Conservation (phyloP, 1,140 invertebrate species). For the Fopius arisanus region DNA sequence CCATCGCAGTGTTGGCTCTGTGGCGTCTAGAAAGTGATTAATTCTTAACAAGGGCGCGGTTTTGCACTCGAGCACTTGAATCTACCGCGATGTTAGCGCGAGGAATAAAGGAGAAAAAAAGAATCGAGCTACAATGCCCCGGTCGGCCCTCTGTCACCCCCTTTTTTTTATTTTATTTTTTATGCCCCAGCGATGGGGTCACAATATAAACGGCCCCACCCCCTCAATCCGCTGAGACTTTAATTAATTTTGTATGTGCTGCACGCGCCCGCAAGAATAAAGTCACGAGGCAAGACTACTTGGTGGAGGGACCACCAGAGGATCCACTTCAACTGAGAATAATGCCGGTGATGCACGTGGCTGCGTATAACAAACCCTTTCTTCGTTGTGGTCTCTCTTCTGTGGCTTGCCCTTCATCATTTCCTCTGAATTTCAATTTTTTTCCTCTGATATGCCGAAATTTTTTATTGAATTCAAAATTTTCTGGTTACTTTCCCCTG, state of each 20-base stretch:
- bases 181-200: background rate
- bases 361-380: slow-evolving; percentile 22
- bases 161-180: background rate
- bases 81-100: slow-evolving; percentile 37
- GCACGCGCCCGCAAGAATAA: slow-evolving; percentile 38
- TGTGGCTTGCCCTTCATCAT: background rate
- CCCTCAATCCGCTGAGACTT: slow-evolving; percentile 43
- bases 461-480: no score
- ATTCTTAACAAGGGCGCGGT: slow-evolving; percentile 55
- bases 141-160: background rate
- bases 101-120: slow-evolving; percentile 29
- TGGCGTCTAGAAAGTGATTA: slow-evolving; percentile 52
- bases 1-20: slow-evolving; percentile 5
- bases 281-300: slow-evolving; percentile 38
- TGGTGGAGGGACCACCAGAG: slow-evolving; percentile 2
- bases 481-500: no score
- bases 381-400: background rate
- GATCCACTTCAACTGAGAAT: slow-evolving; percentile 12
- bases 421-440: no score
- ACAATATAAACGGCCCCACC: slow-evolving; percentile 28
- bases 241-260: slow-evolving; percentile 61
- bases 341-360: slow-evolving; percentile 12
- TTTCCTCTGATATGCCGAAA: no score
- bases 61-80: slow-evolving; percentile 46
- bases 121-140: background rate